Percentiles rank a stretch among this genome's conserved stretches.
Evolutionary conservation across 2,888 invertebrate genomes (phyloP).

Genomic region (Sphaeridia pumilis): DNA sequence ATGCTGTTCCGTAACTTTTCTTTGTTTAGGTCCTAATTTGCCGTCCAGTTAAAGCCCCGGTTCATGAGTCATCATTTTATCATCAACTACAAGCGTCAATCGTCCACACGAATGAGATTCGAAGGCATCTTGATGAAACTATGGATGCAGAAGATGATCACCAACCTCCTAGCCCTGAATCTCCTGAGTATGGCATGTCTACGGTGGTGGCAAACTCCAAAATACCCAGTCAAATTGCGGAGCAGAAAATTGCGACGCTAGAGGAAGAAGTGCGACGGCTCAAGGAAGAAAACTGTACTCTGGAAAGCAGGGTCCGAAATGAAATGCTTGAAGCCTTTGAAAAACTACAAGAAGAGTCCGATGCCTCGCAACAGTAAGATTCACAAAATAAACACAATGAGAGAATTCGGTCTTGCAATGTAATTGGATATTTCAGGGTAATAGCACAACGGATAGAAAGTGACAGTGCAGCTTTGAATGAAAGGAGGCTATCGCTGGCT

Average conservation of each 20-base stretch:
- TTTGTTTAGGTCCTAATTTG: slow-evolving; percentile 13
- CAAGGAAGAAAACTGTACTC: too few relatives aligned
- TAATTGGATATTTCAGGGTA: too few relatives aligned
- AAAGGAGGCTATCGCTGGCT: slow-evolving; percentile 5
- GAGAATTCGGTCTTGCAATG: too few relatives aligned
- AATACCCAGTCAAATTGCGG: slow-evolving; percentile 31
- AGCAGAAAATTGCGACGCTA: slow-evolving; percentile 37
- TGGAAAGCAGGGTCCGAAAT: slow-evolving; percentile 38
- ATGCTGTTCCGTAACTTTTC: too few relatives aligned
- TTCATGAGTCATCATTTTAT: slow-evolving; percentile 6
- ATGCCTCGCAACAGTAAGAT: slow-evolving; percentile 7
- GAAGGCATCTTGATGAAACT: background rate
- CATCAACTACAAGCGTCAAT: slow-evolving; percentile 13
- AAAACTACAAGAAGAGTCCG: slow-evolving; percentile 37
- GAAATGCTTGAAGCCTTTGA: slow-evolving; percentile 40
- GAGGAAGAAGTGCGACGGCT: slow-evolving; percentile 32
- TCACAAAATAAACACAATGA: too few relatives aligned
- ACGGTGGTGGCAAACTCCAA: slow-evolving; percentile 13
- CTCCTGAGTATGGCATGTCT: slow-evolving; percentile 3
- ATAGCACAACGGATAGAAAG: too few relatives aligned
- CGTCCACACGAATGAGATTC: background rate
- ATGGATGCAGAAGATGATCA: background rate
- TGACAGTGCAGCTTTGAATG: too few relatives aligned
- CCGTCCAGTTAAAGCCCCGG: slow-evolving; percentile 14
- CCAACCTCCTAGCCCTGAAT: background rate